phyloP scores from a whole-genome alignment of 2,797 vertebrate genomes.

The Gobio occitaniae region DNA sequence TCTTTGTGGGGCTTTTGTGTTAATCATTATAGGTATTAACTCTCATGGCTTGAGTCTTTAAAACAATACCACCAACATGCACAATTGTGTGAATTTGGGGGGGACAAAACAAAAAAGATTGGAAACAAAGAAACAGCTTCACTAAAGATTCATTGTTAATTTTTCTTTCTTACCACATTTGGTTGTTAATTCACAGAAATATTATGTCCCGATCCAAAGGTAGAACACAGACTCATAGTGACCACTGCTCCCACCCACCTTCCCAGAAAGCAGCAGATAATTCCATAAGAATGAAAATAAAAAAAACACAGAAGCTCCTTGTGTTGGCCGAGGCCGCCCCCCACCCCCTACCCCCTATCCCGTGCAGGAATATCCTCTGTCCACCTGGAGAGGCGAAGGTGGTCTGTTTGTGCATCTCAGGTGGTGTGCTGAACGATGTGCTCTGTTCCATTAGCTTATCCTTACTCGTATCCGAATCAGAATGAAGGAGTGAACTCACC shows the following conservation, averaged over 20 bases:
- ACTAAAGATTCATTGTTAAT: constrained; percentile 68
- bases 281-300: constrained; percentile 66
- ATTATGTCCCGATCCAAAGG: constrained; percentile 61
- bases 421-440: constrained; percentile 24
- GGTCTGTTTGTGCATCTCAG: constrained; percentile 22
- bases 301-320: constrained; percentile 63
- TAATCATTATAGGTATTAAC: not conserved
- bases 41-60: constrained; percentile 35
- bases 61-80: constrained; percentile 60
- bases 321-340: constrained; percentile 38
- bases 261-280: constrained; percentile 73
- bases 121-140: constrained; percentile 61
- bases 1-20: not conserved
- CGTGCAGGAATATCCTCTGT: constrained; percentile 32
- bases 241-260: constrained; percentile 57
- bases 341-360: constrained; percentile 2
- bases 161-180: constrained; percentile 69
- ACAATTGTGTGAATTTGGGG: constrained; percentile 44
- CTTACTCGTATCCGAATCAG: not conserved
- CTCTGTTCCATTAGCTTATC: constrained; percentile 32
- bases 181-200: constrained; percentile 74
- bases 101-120: constrained; percentile 58
- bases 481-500: constrained; percentile 40
- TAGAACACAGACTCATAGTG: constrained; percentile 73
- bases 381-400: not conserved